Conservation (phyloP, 2,113 vertebrate genomes). For the Scomber scombrus region DNA sequence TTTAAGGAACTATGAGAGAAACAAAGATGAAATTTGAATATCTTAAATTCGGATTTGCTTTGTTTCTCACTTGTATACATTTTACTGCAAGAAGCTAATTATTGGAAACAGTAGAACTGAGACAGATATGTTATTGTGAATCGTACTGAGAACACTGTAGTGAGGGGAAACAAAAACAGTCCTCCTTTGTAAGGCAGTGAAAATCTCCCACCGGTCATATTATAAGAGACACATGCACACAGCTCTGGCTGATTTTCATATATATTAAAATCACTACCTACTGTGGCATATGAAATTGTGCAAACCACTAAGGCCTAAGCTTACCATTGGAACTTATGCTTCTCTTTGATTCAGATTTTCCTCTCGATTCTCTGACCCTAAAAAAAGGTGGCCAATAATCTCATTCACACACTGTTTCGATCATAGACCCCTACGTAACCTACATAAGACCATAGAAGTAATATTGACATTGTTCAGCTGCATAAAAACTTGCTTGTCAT, state of each 20-base stretch:
- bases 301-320: slow-evolving; percentile 84
- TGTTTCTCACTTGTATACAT: not conserved
- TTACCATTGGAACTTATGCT: slow-evolving; percentile 85
- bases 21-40: slow-evolving; percentile 52
- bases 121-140: slow-evolving; percentile 43
- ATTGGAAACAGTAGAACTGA: slow-evolving; percentile 37
- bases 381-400: slow-evolving; percentile 79
- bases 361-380: slow-evolving; percentile 75
- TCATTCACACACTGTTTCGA: slow-evolving; percentile 74
- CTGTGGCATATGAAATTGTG: slow-evolving; percentile 89
- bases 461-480: slow-evolving; percentile 80
- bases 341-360: slow-evolving; percentile 78
- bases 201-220: slow-evolving; percentile 83
- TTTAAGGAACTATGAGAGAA: slow-evolving; percentile 63
- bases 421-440: slow-evolving; percentile 63
- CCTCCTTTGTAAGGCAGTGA: slow-evolving; percentile 66
- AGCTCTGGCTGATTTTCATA: slow-evolving; percentile 97
- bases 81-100: slow-evolving; percentile 38
- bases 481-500: slow-evolving; percentile 78
- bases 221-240: slow-evolving; percentile 92
- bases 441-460: slow-evolving; percentile 67
- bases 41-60: slow-evolving; percentile 45
- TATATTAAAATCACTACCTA: slow-evolving; percentile 96
- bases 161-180: slow-evolving; percentile 48
- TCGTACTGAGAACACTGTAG: slow-evolving; percentile 36